Base-by-base conservation (phyloP, 1,140 invertebrate species). In the Halyomorpha halys region DNA sequence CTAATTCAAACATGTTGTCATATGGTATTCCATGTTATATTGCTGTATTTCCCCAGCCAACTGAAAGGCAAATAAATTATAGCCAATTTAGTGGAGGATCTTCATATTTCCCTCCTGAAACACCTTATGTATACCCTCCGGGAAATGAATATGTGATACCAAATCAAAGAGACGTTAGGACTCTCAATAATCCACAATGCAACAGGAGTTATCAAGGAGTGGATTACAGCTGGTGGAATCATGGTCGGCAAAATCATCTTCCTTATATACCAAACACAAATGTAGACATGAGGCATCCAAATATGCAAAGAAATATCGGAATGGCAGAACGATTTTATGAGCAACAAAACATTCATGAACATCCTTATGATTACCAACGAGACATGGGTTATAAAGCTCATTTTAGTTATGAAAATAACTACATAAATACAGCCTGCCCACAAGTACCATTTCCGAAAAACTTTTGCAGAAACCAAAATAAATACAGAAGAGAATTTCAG, bases 11-110 rank as follows among this genome's bases (percentile, higher is more conserved):
- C 23, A 21, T 23, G 15, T 15, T 23, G 18, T 23, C 18, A 1
- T 56, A 56, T 25, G 23, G 15, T 23, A 23, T 56, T 6, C 53
- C 53, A 23, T 56, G 53, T 15, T 56, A 23, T n/a, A 56, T 56
- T 4, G 53, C 53, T 23, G 19, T 56, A 1, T 56, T 56, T 16
- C 53, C 19, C 3, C 53, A 56, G 53, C 18, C 18, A 4, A 27
- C 23, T 5, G 14, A 25, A 56, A 23, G 18, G 53, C 53, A 23
- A 23, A 16, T 16, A 23, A 56, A 27, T 56, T 56, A 16, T 6
- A 27, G 15, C 15, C 53, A 56, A 13, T 23, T 21, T 56, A 56
- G 23, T 56, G 53, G 23, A 25, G n/a, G 21, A 18, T 21, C 53
- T 23, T 16, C 23, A 56, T 23, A 19, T 9, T 23, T 16, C 8